Evolutionary conservation across 2,888 invertebrate genomes (phyloP), one percentile per base, ranked within the genome.

Genomic region (Gymnoscelis rufifasciata): DNA sequence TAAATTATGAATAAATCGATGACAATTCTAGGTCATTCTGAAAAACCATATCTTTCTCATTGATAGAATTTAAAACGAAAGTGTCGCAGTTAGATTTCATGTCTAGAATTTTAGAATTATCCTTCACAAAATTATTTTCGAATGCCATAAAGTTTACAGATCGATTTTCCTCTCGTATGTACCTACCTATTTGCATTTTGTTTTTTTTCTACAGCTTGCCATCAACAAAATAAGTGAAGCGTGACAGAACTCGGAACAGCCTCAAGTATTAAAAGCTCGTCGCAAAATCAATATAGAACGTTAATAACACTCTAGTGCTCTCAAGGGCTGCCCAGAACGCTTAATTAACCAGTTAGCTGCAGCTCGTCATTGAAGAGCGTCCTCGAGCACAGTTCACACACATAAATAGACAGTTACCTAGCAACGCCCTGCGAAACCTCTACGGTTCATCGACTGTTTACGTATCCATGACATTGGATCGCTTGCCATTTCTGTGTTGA

Each of bases 401-500:
- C 70, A 68, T 66, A 77, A 79, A 80, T 83, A 83, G 71, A 62
- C 51, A 56, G 83, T 84, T 53, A 56, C 70, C 65, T 81, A 57
- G 77, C 66, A 76, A 87, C 87, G 57, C 83, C 86, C 74, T 64
- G 55, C 58, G 6, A 59, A 60, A 62, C 63, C 61, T 62, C 58
- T 64, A 68, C 68, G 78, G 72, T 68, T 59, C 69, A 61, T 59
- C 62, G 58, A 52, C 54, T 61, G 71, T 68, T 74, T 67, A 60
- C 68, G 74, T 81, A 62, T 60, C 75, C 74, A 73, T 78, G 81
- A 73, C 76, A 75, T 71, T 81, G 76, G 62, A 65, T 62, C 56
- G 27, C 46, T 58, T 60, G 68, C 59, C 66, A 72, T 68, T 73
- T 51, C 40, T 59, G 39, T 47, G 43, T 44, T 51, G 52, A 54